Evolutionary conservation across 2,113 vertebrate species (phyloP).

Genomic region (Lepisosteus oculatus): DNA sequence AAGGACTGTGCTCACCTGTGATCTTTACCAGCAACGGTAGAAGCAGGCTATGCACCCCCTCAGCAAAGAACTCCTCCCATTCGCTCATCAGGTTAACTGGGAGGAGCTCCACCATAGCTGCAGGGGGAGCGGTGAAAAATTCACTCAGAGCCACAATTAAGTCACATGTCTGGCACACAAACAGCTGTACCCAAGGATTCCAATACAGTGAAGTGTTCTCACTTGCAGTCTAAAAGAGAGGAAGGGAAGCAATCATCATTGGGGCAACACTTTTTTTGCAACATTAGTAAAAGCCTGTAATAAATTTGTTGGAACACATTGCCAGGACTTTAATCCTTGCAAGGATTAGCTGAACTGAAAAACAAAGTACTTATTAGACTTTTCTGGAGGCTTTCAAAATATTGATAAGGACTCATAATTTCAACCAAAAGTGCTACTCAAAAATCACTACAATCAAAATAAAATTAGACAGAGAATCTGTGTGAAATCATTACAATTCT

Average conservation of each 20-base stretch:
- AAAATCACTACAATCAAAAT: too few species aligned
- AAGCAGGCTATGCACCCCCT: slow-evolving; percentile 84
- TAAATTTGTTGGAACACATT: too few species aligned
- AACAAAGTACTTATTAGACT: too few species aligned
- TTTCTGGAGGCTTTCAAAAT: too few species aligned
- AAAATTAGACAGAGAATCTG: too few species aligned
- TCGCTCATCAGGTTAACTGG: slow-evolving; percentile 77
- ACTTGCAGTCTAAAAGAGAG: slow-evolving; percentile 66
- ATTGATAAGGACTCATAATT: too few species aligned
- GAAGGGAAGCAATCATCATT: not conserved
- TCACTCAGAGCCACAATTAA: slow-evolving; percentile 74
- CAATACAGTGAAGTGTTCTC: slow-evolving; percentile 72
- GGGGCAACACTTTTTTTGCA: too few species aligned
- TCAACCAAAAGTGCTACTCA: too few species aligned
- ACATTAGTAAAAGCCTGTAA: too few species aligned
- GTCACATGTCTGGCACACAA: slow-evolving; percentile 79
- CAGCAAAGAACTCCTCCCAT: slow-evolving; percentile 91
- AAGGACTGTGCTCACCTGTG: slow-evolving; percentile 61
- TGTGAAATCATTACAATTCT: too few species aligned
- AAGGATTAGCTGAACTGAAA: too few species aligned
- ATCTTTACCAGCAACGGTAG: slow-evolving; percentile 82
- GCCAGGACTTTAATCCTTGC: too few species aligned
- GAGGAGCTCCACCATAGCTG: slow-evolving; percentile 60
- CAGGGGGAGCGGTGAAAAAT: slow-evolving; percentile 71
- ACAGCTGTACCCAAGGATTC: slow-evolving; percentile 81